phyloP scores from a whole-genome alignment of 2,113 vertebrate species.

The Oreamnos americanus region DNA sequence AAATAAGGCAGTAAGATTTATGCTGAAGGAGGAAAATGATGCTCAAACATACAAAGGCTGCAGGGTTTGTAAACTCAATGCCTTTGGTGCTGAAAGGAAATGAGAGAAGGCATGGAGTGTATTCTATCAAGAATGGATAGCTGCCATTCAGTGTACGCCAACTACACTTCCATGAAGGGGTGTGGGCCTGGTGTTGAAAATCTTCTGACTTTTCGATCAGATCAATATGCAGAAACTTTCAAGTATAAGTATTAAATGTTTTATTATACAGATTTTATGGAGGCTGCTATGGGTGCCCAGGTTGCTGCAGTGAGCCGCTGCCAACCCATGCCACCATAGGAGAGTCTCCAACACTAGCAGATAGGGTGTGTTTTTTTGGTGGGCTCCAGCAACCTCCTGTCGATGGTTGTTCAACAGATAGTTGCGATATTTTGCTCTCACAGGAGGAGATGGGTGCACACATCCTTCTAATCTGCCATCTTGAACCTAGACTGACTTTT shows the following conservation, averaged over 20 bases:
- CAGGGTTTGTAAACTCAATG: background rate
- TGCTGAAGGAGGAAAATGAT: background rate
- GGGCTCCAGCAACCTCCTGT: background rate
- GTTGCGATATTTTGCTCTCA: background rate
- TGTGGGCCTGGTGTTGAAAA: background rate
- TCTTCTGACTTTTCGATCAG: background rate
- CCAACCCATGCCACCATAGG: background rate
- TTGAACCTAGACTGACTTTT: background rate
- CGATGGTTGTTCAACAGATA: background rate
- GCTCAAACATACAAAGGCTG: background rate
- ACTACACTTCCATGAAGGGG: background rate
- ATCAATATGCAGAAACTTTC: background rate
- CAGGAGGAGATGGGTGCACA: background rate
- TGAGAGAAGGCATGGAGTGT: background rate
- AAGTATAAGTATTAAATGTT: conserved; percentile 11
- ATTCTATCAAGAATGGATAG: background rate
- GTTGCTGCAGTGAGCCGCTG: background rate
- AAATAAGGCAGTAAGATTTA: background rate
- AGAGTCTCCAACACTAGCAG: background rate
- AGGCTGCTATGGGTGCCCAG: background rate
- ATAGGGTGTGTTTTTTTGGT: background rate
- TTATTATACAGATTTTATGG: conserved; percentile 16
- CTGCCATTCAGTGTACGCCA: background rate
- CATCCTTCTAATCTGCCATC: background rate
- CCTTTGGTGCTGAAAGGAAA: background rate